These are phyloP conservation scores for Rachycentron canadum DNA, from an alignment of 2,797 vertebrate genomes.

Conservation along the genomic window DNA sequence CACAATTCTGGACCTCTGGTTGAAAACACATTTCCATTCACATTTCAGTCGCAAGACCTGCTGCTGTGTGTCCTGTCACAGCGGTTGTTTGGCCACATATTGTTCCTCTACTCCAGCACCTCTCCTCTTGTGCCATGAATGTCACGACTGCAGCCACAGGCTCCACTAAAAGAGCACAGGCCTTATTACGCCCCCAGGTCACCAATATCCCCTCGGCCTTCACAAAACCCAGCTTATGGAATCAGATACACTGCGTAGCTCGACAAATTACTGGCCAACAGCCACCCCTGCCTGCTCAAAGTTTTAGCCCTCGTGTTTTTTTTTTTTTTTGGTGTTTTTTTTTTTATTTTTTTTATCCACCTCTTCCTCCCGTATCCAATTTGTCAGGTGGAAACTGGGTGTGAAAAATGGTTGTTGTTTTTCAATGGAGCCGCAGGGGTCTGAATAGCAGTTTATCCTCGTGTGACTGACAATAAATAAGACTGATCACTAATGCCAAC, in stretches of 20 bases:
- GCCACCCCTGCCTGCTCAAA: constrained; percentile 56
- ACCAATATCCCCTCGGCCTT: constrained; percentile 63
- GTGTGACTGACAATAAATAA: constrained; percentile 59
- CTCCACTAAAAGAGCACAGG: constrained; percentile 46
- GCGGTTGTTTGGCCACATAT: constrained; percentile 56
- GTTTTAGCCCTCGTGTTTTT: constrained; percentile 34
- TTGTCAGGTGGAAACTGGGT: constrained; percentile 72
- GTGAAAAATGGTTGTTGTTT: constrained; percentile 68
- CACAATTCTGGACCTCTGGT: constrained; percentile 43
- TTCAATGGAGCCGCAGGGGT: constrained; percentile 48
- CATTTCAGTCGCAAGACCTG: constrained; percentile 41
- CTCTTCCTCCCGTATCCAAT: constrained; percentile 38
- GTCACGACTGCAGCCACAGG: constrained; percentile 65
- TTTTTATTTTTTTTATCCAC: neutral
- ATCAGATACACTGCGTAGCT: constrained; percentile 68
- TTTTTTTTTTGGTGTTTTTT: neutral
- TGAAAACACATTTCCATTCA: constrained; percentile 51
- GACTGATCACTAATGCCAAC: constrained; percentile 42
- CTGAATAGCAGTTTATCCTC: constrained; percentile 52
- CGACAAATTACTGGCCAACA: constrained; percentile 67
- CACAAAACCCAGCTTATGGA: constrained; percentile 65
- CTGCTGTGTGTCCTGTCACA: constrained; percentile 58
- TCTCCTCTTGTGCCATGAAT: constrained; percentile 55
- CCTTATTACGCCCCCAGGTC: constrained; percentile 71
- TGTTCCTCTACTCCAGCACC: constrained; percentile 48